phyloP scores from a whole-genome alignment of 1,140 invertebrate species.

The Octopus sinensis region DNA sequence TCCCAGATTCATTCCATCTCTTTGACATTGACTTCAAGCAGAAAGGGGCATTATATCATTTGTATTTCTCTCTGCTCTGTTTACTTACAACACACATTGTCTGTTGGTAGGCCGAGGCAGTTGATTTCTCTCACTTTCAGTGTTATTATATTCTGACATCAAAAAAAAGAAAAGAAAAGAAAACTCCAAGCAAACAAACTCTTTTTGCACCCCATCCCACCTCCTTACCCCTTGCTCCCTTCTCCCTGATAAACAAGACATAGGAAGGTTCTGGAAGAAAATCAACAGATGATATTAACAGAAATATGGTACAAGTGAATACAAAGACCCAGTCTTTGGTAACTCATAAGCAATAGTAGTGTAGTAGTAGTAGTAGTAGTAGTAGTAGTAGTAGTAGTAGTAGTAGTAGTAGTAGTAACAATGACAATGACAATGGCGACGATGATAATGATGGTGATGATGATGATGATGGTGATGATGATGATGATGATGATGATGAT shows the following conservation, averaged over 20 bases:
- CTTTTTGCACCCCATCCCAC: not conserved
- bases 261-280: too few relatives aligned
- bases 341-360: too few relatives aligned
- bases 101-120: too few relatives aligned
- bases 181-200: not conserved
- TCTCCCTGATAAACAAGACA: not conserved
- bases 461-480: slow-evolving; percentile 17
- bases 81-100: too few relatives aligned
- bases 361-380: slow-evolving; percentile 12
- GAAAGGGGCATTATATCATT: too few relatives aligned
- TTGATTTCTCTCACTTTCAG: too few relatives aligned
- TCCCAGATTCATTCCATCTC: too few relatives aligned
- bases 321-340: too few relatives aligned
- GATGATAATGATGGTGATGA: slow-evolving; percentile 17
- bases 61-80: too few relatives aligned
- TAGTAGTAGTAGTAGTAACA: slow-evolving; percentile 8
- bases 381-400: not conserved
- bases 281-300: too few relatives aligned
- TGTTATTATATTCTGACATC: not conserved
- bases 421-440: slow-evolving; percentile 1
- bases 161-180: slow-evolving; percentile 1
- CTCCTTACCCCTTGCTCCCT: not conserved
- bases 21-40: too few relatives aligned
- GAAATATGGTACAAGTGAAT: too few relatives aligned
- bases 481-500: slow-evolving; percentile 26